These are phyloP conservation scores for Mus spicilegus DNA, from an alignment of 2,113 vertebrate genomes.

Conservation along the genomic window DNA sequence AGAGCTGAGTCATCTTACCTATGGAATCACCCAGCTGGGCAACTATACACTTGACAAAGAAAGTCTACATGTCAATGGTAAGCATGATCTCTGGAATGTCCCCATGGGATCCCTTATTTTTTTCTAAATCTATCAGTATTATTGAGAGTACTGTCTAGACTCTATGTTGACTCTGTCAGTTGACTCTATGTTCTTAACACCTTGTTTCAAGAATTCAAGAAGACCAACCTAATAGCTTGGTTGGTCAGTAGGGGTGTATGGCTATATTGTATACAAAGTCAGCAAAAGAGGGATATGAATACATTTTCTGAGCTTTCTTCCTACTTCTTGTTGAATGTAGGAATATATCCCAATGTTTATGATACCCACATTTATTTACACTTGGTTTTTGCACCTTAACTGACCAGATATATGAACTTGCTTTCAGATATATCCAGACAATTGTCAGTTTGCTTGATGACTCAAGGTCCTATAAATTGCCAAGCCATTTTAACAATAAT, in stretches of 20 bases:
- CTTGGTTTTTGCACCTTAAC: background rate
- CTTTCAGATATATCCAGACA: background rate
- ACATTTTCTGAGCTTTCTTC: background rate
- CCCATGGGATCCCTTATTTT: background rate
- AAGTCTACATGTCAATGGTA: constrained; percentile 84
- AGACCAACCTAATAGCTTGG: background rate
- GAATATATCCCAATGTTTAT: background rate
- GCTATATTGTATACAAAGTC: background rate
- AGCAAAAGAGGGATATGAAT: background rate
- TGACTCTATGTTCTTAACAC: background rate
- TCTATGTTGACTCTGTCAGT: no score
- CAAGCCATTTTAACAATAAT: background rate
- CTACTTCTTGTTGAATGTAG: background rate
- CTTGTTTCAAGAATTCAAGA: background rate
- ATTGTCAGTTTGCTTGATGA: background rate
- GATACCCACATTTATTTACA: background rate
- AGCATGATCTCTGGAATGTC: background rate
- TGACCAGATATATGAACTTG: background rate
- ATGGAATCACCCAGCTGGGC: constrained; percentile 78
- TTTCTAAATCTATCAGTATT: no score
- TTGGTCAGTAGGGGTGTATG: background rate
- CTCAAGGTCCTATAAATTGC: background rate
- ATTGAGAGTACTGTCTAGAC: background rate
- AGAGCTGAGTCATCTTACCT: constrained; percentile 82
- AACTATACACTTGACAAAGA: constrained; percentile 78